phyloP scores from a whole-genome alignment of 2,797 vertebrate genomes.

The Vireo griseus region DNA sequence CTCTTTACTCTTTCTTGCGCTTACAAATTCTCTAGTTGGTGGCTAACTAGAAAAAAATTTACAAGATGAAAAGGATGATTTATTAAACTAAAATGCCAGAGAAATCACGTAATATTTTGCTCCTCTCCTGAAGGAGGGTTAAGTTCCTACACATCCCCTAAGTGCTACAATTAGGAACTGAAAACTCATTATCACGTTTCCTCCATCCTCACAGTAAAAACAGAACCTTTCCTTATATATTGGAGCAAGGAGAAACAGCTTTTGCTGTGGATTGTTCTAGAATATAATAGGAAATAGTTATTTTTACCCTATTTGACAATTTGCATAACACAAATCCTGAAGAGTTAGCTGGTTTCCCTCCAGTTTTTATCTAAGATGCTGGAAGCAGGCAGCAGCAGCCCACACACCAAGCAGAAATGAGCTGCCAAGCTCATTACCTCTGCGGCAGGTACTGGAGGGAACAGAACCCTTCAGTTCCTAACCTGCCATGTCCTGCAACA shows the following conservation, averaged over 20 bases:
- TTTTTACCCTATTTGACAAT: not conserved
- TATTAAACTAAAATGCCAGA: constrained; percentile 35
- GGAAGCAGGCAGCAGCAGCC: not conserved
- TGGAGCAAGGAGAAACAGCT: not conserved
- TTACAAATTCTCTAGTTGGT: constrained; percentile 9
- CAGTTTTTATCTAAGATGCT: not conserved
- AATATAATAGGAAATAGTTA: not conserved
- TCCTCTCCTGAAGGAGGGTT: not conserved
- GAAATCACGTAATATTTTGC: not conserved
- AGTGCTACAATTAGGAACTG: not conserved
- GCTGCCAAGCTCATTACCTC: not conserved
- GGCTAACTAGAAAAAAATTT: not conserved
- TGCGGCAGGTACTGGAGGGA: not conserved
- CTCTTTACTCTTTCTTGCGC: constrained; percentile 2
- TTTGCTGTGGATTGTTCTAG: not conserved
- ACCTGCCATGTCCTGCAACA: not conserved
- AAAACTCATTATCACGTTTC: not conserved
- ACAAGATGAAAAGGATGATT: constrained; percentile 39
- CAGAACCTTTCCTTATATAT: not conserved
- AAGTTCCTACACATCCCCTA: not conserved
- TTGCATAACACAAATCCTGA: not conserved
- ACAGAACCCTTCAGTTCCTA: not conserved
- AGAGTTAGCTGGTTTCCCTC: not conserved
- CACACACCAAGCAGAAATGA: not conserved
- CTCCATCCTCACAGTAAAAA: not conserved